Evolutionary conservation across 2,113 vertebrate species (phyloP).

Genomic region (Gallinago paraguaiae): DNA sequence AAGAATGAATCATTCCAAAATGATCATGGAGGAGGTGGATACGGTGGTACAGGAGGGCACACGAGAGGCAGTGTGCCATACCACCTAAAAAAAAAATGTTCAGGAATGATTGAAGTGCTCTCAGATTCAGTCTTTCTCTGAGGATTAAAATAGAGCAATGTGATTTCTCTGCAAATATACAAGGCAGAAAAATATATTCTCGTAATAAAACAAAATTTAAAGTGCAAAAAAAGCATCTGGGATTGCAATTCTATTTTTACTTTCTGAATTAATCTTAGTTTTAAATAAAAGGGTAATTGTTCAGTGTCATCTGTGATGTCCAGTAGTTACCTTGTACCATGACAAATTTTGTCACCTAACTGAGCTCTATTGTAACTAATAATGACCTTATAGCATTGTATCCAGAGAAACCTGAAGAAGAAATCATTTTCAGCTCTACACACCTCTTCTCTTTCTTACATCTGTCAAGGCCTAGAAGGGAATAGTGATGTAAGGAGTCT

Average conservation of each 20-base stretch:
- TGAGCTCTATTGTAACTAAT: background rate
- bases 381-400: background rate
- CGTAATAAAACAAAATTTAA: background rate
- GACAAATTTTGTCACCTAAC: background rate
- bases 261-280: background rate
- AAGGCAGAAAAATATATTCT: background rate
- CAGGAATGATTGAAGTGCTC: background rate
- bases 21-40: slow-evolving; percentile 41
- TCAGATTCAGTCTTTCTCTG: background rate
- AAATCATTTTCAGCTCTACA: background rate
- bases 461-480: background rate
- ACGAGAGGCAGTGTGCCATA: background rate
- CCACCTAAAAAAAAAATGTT: slow-evolving; percentile 3
- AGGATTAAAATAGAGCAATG: background rate
- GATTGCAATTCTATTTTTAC: background rate
- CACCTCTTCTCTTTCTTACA: background rate
- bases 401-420: background rate
- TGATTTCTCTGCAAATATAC: background rate
- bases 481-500: background rate
- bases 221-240: background rate
- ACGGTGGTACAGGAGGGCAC: background rate
- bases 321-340: background rate
- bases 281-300: background rate
- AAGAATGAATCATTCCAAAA: slow-evolving; percentile 47
- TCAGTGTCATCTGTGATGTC: background rate